Conservation (phyloP, 2,888 invertebrate genomes). For the Phorcus lineatus region DNA sequence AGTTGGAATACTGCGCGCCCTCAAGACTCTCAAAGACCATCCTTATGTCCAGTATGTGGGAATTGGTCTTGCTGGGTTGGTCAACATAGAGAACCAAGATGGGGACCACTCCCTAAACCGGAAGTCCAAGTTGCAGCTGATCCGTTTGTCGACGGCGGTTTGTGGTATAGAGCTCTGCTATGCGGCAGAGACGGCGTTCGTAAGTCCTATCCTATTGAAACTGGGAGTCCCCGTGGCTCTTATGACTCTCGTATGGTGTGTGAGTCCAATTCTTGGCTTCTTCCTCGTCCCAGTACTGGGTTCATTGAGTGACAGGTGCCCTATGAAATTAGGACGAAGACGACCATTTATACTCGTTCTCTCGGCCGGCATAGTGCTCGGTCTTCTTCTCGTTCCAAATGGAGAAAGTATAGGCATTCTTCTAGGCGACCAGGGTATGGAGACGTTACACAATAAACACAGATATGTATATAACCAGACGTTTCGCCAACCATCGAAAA, state of each 20-base stretch:
- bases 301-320: slow-evolving; percentile 92
- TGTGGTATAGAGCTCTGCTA: slow-evolving; percentile 99
- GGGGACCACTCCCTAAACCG: slow-evolving; percentile 28
- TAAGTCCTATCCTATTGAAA: slow-evolving; percentile 93
- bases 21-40: slow-evolving; percentile 62
- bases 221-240: slow-evolving; percentile 92
- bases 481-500: background rate
- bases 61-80: slow-evolving; percentile 46
- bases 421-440: slow-evolving; percentile 82
- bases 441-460: slow-evolving; percentile 15
- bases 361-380: slow-evolving; percentile 91
- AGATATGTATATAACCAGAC: slow-evolving; percentile 11
- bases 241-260: slow-evolving; percentile 96
- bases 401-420: slow-evolving; percentile 89
- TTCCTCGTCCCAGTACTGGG: slow-evolving; percentile 94
- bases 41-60: slow-evolving; percentile 55
- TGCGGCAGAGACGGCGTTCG: slow-evolving; percentile 97
- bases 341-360: slow-evolving; percentile 93
- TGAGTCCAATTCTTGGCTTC: slow-evolving; percentile 95
- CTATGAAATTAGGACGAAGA: slow-evolving; percentile 86
- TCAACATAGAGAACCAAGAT: slow-evolving; percentile 38
- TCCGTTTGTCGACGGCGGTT: slow-evolving; percentile 93
- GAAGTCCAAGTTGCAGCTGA: slow-evolving; percentile 79
- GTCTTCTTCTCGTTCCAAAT: slow-evolving; percentile 92
- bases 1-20: slow-evolving; percentile 64